Evolutionary conservation across 1,140 invertebrate genomes (phyloP).

Genomic region (Bilobella aurantiaca): DNA sequence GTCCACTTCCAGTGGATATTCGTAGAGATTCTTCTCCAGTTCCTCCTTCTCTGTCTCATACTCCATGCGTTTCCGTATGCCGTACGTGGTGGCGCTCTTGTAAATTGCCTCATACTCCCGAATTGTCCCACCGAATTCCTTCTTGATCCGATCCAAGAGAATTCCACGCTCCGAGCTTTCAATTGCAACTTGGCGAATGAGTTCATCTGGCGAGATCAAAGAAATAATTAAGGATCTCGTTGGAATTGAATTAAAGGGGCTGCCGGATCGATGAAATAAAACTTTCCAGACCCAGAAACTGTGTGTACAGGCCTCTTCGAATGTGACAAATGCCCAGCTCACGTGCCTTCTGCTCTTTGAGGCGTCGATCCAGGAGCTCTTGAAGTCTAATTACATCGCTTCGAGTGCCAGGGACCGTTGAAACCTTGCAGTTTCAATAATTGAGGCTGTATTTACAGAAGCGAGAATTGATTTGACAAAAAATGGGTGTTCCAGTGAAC

Average conservation of each 20-base stretch:
- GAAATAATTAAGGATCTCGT: background rate
- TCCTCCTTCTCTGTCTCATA: background rate
- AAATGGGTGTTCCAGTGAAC: background rate
- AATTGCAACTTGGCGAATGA: background rate
- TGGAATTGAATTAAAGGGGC: background rate
- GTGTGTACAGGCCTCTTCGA: slow-evolving; percentile 82
- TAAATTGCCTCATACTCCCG: background rate
- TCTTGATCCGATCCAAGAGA: background rate
- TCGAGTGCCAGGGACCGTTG: slow-evolving; percentile 85
- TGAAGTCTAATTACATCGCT: slow-evolving; percentile 90
- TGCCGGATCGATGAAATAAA: background rate
- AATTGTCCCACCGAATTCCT: background rate
- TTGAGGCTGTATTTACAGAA: too few relatives aligned
- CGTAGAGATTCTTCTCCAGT: background rate
- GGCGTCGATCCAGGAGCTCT: slow-evolving; percentile 79
- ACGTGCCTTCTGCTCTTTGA: slow-evolving; percentile 82
- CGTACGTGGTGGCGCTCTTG: background rate
- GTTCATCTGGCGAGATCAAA: background rate
- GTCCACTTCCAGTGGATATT: background rate
- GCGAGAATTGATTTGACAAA: background rate
- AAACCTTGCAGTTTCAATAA: too few relatives aligned
- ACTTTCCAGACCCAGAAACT: slow-evolving; percentile 74
- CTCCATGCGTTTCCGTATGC: background rate
- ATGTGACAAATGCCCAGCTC: slow-evolving; percentile 97
- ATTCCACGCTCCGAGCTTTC: background rate